These are phyloP conservation scores for Zoanthus solanderi DNA, from an alignment of 92 coral and sea anemone species.

Conservation along the genomic window DNA sequence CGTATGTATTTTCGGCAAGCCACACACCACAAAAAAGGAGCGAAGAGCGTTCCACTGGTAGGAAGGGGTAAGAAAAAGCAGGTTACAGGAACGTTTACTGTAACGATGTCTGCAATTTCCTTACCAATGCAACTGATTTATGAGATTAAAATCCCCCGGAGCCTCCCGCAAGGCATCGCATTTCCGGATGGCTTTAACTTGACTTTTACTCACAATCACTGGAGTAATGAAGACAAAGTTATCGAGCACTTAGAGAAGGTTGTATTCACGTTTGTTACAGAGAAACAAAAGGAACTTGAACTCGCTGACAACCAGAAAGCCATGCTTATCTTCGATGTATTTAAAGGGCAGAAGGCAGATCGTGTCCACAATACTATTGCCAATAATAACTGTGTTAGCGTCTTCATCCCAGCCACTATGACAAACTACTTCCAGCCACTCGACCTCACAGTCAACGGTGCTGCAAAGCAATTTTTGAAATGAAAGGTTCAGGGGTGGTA, in stretches of 20 bases:
- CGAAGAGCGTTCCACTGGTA: not conserved
- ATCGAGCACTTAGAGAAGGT: too few relatives aligned
- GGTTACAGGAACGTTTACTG: slow-evolving; percentile 43
- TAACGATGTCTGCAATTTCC: too few relatives aligned
- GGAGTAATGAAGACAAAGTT: too few relatives aligned
- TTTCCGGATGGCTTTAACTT: too few relatives aligned
- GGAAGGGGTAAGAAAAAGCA: slow-evolving; percentile 44
- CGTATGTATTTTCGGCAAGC: slow-evolving; percentile 47
- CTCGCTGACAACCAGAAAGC: too few relatives aligned
- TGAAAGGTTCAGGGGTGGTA: too few relatives aligned
- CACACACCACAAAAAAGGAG: slow-evolving; percentile 47
- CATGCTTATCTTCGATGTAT: too few relatives aligned
- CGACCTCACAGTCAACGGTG: too few relatives aligned
- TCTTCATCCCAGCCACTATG: slow-evolving; percentile 36
- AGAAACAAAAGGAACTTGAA: slow-evolving; percentile 52
- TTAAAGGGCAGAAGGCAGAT: too few relatives aligned
- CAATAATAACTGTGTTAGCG: slow-evolving; percentile 49
- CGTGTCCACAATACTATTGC: slow-evolving; percentile 30
- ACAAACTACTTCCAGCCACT: not conserved
- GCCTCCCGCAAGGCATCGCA: slow-evolving; percentile 39
- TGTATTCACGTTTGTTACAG: slow-evolving; percentile 26
- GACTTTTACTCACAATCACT: too few relatives aligned
- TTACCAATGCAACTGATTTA: too few relatives aligned
- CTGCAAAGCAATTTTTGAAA: too few relatives aligned
- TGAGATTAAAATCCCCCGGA: slow-evolving; percentile 46